A percentile compares a stretch with the other conserved stretches of the same genome.
These are phyloP conservation scores for Pseudopipra pipra DNA, from an alignment of 2,113 vertebrate species.

Conservation along the genomic window DNA sequence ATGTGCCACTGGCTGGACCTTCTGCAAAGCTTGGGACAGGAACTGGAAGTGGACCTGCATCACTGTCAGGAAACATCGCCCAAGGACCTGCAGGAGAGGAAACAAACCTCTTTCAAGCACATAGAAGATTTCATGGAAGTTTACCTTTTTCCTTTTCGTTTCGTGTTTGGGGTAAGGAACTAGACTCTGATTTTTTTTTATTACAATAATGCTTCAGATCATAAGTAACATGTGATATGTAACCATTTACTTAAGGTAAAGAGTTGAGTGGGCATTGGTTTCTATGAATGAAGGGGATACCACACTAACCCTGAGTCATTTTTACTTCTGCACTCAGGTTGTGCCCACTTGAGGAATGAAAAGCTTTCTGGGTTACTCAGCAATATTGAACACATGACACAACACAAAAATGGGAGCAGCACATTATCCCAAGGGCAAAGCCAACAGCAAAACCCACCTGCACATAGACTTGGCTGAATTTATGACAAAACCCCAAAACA, in stretches of 20 bases:
- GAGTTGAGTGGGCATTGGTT: not conserved
- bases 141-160: not conserved
- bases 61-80: constrained; percentile 95
- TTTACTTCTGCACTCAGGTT: not conserved
- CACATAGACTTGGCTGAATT: not conserved
- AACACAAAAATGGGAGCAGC: not conserved
- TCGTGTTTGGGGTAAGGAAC: not conserved
- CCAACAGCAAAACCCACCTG: not conserved
- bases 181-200: not conserved
- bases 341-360: not conserved
- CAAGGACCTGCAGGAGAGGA: constrained; percentile 83
- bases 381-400: not conserved
- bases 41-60: constrained; percentile 99
- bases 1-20: constrained; percentile 95
- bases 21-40: constrained; percentile 94
- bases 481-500: not conserved
- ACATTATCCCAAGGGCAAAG: not conserved
- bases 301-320: not conserved
- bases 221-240: not conserved
- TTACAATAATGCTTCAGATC: not conserved
- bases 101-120: not conserved
- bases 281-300: not conserved
- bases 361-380: not conserved
- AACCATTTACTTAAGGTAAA: not conserved
- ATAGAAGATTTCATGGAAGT: accelerated